Evolutionary conservation across 2,888 invertebrate genomes (phyloP).

Genomic region (Schrankia costaestrigalis): DNA sequence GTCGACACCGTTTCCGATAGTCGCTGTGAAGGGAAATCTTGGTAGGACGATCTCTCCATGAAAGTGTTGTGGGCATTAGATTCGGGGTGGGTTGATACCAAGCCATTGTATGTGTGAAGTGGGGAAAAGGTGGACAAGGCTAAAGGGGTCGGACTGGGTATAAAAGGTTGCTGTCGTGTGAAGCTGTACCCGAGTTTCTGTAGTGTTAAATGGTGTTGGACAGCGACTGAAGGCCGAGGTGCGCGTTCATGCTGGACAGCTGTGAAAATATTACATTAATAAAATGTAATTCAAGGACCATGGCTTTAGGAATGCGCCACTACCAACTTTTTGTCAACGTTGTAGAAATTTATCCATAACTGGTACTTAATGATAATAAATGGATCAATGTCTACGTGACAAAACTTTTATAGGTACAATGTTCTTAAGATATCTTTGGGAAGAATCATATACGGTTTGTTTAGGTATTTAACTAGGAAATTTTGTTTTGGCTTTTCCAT

Average conservation of each 20-base stretch:
- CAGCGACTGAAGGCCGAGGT: slow-evolving; percentile 79
- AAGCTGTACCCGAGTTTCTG: slow-evolving; percentile 73
- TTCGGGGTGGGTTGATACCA: slow-evolving; percentile 44
- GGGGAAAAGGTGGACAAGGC: slow-evolving; percentile 51
- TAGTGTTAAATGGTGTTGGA: slow-evolving; percentile 67
- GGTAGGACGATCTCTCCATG: slow-evolving; percentile 51
- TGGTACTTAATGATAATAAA: too few species aligned
- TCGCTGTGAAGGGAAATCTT: slow-evolving; percentile 47
- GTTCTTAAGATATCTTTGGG: too few species aligned
- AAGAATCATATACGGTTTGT: too few species aligned
- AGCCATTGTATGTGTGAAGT: slow-evolving; percentile 44
- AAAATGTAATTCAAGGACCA: too few species aligned
- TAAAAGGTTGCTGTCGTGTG: slow-evolving; percentile 47
- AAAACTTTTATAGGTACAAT: too few species aligned
- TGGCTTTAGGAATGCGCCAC: too few species aligned
- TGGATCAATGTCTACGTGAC: too few species aligned
- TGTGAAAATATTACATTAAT: slow-evolving; percentile 52
- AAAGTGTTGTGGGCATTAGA: slow-evolving; percentile 44
- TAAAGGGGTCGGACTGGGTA: slow-evolving; percentile 45
- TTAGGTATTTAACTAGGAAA: too few species aligned
- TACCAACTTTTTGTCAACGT: too few species aligned
- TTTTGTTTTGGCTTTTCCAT: too few species aligned
- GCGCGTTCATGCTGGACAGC: slow-evolving; percentile 96
- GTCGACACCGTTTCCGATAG: slow-evolving; percentile 43
- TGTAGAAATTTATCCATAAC: too few species aligned